Evolutionary conservation across 2,113 vertebrate species (phyloP), one percentile per base, ranked within the genome.

Genomic region (rabbit (Oryctolagus cuniculus)): DNA sequence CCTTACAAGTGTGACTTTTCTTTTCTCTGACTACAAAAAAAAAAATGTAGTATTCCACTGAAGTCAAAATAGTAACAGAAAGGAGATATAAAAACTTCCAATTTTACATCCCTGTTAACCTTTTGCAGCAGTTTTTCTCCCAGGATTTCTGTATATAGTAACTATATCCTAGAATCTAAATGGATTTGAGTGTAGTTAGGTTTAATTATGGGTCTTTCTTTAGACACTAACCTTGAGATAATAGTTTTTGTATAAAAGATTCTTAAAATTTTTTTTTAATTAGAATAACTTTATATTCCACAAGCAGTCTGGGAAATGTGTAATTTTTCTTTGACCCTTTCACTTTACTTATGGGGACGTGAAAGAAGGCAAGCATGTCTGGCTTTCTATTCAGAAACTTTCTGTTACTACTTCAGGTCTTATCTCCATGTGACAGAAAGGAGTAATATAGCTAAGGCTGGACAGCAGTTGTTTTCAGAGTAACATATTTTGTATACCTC

Each of bases 1-100:
- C 15, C 19, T 66, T 73, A 24, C 31, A 15, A 73, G 5, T 95
- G 15, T 93, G 3, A 6, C 19, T 38, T 92, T 53, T 93, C 31
- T 87, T 38, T n/a, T 83, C 17, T 85, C 12, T 94, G 89, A 63
- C 87, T 83, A 10, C 21, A 94, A 53, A n/a, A 92, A 83, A 94
- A 53, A 36, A 93, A 83, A 83, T 87, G 21, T 67, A 79, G 51
- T 67, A 63, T 16, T 82, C 24, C 21, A 58, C 66, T 79, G 87
- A 74, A 77, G 72, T 88, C 6, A 73, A 79, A 94, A 83, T 89
- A 58, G 91, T 44, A 88, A 10, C 66, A 75, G 82, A 9, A 88
- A 51, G 25, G 44, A 78, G 15, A n/a, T 87, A 1, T 85, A 36
- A 92, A 88, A 87, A 77, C 55, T 80, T 80, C 74, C 25, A 86